Percentiles rank a stretch among this genome's conserved stretches.
Evolutionary conservation across 2,888 invertebrate genomes (phyloP).

Genomic region (Trachelus tabidus): DNA sequence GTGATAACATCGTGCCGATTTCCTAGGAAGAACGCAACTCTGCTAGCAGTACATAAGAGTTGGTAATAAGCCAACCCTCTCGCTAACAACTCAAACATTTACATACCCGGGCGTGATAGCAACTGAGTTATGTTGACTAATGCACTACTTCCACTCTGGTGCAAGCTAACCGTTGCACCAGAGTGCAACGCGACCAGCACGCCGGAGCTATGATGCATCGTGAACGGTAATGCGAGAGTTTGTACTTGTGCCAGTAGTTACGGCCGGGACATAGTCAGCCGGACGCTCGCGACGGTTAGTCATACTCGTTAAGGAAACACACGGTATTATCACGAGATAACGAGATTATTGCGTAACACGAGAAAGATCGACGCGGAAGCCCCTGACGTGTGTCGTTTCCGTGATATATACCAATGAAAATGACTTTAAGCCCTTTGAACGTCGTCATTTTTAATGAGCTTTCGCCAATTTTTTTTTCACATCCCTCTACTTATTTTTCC

Average conservation of each 20-base stretch:
- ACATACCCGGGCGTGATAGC: constrained; percentile 43
- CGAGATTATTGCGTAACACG: not conserved
- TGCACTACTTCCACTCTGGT: not conserved
- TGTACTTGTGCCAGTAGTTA: not conserved
- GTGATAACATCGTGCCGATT: too few species aligned
- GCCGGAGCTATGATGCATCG: not conserved
- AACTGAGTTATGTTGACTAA: constrained; percentile 46
- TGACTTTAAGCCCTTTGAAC: not conserved
- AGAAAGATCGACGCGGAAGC: not conserved
- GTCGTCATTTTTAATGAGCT: not conserved
- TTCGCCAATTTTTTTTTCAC: too few species aligned
- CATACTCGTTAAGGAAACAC: not conserved
- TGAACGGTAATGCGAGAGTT: not conserved
- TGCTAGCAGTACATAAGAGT: not conserved
- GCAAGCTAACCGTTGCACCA: not conserved
- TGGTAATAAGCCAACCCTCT: constrained; percentile 14
- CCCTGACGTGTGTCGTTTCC: not conserved
- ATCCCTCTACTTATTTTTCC: not conserved
- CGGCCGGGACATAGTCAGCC: not conserved
- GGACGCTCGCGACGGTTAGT: not conserved
- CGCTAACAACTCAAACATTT: constrained; percentile 50
- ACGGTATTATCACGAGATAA: not conserved
- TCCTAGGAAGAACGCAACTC: too few species aligned
- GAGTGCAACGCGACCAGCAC: not conserved
- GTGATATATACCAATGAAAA: too few species aligned